Base-by-base conservation (phyloP, 2,888 invertebrate species). In the Latheticus oryzae region DNA sequence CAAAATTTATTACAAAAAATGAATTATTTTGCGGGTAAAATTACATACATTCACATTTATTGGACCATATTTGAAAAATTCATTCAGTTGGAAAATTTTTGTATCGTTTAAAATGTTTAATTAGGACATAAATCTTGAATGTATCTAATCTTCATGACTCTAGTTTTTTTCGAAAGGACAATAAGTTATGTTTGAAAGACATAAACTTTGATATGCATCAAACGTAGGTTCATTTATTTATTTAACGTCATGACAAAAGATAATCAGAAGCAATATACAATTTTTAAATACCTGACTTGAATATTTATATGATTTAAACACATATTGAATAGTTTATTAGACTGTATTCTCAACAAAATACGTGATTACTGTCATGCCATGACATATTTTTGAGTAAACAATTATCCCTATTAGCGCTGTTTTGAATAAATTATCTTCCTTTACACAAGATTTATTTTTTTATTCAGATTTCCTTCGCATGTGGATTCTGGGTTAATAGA, bases 401-500 rank as follows among this genome's bases (percentile, higher is more conserved):
- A 24, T n/a, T 24, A 8, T n/a, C 2, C n/a, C 24, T 24, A 5
- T 24, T 3, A 24, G 2, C 24, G 8, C 7, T 8, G 24, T 24
- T n/a, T n/a, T n/a, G n/a, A n/a, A n/a, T n/a, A n/a, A n/a, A n/a
- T n/a, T n/a, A n/a, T n/a, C n/a, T n/a, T n/a, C n/a, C n/a, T n/a
- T n/a, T n/a, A n/a, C n/a, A n/a, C n/a, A 26, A 26, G 9, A 26
- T 26, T 5, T 9, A 26, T 26, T 7, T 7, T 26, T 26, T 26
- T 5, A 7, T 72, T 12, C 72, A 92, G 93, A 71, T 95, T 95
- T 77, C 84, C 88, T 1, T 80, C 81, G 19, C 87, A 91, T 64
- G 83, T 93, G 7, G 87, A 89, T 54, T 83, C 82, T 51, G 95
- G 97, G 11, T 81, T 96, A 5, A 86, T 97, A 35, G 97, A 97